Evolutionary conservation across 1,140 invertebrate species (phyloP).

Genomic region (Diachasma alloeum): DNA sequence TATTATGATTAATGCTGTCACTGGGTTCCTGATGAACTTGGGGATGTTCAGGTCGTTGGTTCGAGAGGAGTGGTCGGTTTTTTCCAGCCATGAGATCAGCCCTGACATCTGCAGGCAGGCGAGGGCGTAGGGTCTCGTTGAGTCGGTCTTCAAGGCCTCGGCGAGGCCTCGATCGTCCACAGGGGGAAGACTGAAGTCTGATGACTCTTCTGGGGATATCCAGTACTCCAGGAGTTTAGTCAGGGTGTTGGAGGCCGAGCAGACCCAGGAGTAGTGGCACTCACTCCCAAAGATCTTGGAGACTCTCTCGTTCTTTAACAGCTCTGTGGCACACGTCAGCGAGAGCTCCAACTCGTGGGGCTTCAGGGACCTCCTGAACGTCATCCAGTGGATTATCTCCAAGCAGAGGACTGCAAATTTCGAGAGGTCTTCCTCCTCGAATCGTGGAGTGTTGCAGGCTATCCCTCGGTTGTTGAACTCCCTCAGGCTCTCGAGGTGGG

Average conservation of each 20-base stretch:
- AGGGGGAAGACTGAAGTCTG: constrained; percentile 41
- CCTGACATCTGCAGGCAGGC: constrained; percentile 63
- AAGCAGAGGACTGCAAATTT: constrained; percentile 71
- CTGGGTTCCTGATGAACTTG: constrained; percentile 54
- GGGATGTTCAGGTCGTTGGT: constrained; percentile 56
- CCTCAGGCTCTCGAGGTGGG: constrained; percentile 56
- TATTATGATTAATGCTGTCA: constrained; percentile 65
- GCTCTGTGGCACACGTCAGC: constrained; percentile 58
- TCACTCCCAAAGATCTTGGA: constrained; percentile 52
- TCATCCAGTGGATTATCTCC: constrained; percentile 65
- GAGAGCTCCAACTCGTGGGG: constrained; percentile 48
- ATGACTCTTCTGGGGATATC: constrained; percentile 42
- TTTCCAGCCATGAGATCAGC: constrained; percentile 66
- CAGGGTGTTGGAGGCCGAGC: constrained; percentile 59
- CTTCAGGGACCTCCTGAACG: constrained; percentile 38
- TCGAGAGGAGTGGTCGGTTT: constrained; percentile 19
- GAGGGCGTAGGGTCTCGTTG: constrained; percentile 54
- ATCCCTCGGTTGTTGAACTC: constrained; percentile 58
- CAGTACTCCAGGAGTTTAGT: constrained; percentile 38
- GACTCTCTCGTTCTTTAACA: constrained; percentile 57
- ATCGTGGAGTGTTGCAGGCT: constrained; percentile 50
- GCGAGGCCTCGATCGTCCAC: constrained; percentile 48
- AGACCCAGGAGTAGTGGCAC: constrained; percentile 59
- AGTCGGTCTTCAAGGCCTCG: constrained; percentile 48
- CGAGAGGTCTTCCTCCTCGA: constrained; percentile 64